These are phyloP conservation scores for Grammatotria lemairii DNA, from an alignment of 2,113 vertebrate species.

Conservation along the genomic window DNA sequence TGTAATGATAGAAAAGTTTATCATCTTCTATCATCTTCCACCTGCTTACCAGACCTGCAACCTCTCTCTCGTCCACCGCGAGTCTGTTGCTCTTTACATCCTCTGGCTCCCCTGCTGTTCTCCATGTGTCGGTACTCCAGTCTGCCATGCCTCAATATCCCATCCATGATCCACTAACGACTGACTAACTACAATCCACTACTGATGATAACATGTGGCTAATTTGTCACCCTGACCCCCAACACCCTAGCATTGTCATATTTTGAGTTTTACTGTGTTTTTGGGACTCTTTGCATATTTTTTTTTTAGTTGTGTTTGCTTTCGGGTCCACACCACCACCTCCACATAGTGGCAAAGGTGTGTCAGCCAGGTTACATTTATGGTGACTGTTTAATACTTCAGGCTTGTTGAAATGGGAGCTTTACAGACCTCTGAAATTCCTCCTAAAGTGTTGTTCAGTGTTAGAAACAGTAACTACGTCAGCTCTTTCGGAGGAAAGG, in stretches of 20 bases:
- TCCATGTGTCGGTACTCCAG: neutral
- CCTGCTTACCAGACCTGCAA: neutral
- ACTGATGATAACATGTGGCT: neutral
- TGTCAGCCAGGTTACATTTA: neutral
- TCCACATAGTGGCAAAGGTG: neutral
- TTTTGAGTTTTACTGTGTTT: neutral
- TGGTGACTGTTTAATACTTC: neutral
- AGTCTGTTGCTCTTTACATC: neutral
- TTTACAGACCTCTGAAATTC: neutral
- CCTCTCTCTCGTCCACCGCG: rapidly evolving
- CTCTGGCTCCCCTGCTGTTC: neutral
- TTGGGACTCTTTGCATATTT: neutral
- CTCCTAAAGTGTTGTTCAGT: neutral
- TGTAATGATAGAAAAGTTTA: neutral
- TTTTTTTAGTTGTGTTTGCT: neutral
- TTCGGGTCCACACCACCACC: neutral
- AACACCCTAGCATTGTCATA: rapidly evolving
- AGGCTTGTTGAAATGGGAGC: neutral
- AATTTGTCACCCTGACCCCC: neutral
- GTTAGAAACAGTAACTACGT: neutral
- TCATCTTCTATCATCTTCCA: neutral
- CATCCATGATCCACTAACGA: neutral
- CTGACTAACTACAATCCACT: neutral
- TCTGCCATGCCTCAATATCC: neutral
- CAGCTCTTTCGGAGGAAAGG: neutral